These are phyloP conservation scores for Ecdyonurus torrentis DNA, from an alignment of 2,888 invertebrate species.

Conservation along the genomic window DNA sequence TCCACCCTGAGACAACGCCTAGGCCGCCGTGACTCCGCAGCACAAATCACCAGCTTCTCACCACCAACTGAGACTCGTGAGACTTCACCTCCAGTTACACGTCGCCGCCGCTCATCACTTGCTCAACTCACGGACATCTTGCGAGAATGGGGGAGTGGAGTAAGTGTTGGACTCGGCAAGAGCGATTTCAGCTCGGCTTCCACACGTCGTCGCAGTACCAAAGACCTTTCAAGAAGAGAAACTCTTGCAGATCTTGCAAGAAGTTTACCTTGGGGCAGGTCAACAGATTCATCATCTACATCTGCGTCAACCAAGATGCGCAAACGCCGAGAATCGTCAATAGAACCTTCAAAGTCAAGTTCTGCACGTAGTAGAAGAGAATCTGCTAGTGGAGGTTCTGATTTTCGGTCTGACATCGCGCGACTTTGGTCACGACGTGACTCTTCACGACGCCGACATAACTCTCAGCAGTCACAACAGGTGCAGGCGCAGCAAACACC, in stretches of 20 bases:
- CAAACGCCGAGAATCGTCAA: not conserved
- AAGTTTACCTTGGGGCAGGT: constrained; percentile 65
- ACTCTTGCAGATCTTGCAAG: constrained; percentile 76
- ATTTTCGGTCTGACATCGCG: constrained; percentile 52
- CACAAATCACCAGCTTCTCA: constrained; percentile 70
- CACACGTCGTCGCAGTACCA: constrained; percentile 27
- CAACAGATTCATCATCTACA: constrained; percentile 69
- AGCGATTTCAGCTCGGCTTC: constrained; percentile 6
- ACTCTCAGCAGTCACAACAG: not conserved
- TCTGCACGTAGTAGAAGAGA: not conserved
- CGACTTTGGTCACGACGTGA: constrained; percentile 52
- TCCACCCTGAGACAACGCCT: constrained; percentile 68
- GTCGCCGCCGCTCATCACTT: constrained; percentile 48
- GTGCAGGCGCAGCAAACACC: constrained; percentile 27
- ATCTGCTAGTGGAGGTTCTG: constrained; percentile 24
- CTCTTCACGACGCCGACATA: constrained; percentile 15
- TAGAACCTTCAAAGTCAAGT: not conserved
- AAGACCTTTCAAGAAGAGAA: constrained; percentile 55
- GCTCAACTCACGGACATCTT: constrained; percentile 80
- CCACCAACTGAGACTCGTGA: constrained; percentile 54
- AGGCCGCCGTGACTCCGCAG: constrained; percentile 77
- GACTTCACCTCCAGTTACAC: constrained; percentile 17
- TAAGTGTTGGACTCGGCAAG: constrained; percentile 18
- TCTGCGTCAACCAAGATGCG: constrained; percentile 48
- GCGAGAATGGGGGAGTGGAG: constrained; percentile 66